These are phyloP conservation scores for Eublepharis macularius DNA, from an alignment of 2,113 vertebrate genomes.

Conservation along the genomic window DNA sequence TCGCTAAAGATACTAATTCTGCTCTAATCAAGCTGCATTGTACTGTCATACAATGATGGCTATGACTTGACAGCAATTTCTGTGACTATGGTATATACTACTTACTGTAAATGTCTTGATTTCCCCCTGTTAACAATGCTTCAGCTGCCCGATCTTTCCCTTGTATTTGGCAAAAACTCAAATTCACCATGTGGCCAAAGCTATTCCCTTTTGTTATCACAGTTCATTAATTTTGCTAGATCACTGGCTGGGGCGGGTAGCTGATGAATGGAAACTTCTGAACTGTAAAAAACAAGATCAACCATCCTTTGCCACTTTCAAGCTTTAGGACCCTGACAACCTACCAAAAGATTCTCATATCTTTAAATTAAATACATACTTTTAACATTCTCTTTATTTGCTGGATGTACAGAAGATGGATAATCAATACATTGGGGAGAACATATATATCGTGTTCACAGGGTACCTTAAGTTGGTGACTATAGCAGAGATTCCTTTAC, in stretches of 20 bases:
- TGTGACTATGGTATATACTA: background rate
- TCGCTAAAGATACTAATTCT: no score
- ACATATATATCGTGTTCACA: fast-evolving
- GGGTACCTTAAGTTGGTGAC: no score
- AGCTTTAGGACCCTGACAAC: background rate
- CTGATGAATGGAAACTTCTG: slow-evolving; percentile 25
- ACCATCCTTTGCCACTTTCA: background rate
- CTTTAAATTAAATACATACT: background rate
- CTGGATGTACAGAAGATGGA: background rate
- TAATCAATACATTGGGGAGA: fast-evolving
- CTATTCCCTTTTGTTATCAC: background rate
- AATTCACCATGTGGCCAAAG: background rate
- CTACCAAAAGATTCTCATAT: background rate
- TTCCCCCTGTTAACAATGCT: background rate
- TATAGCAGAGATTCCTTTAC: background rate
- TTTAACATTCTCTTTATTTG: background rate
- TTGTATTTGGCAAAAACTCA: background rate
- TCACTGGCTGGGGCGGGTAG: slow-evolving; percentile 4
- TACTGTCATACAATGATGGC: no score
- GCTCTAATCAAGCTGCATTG: no score
- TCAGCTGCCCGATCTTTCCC: background rate
- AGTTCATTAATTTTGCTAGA: slow-evolving; percentile 21
- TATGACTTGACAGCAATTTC: no score
- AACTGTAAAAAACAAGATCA: slow-evolving; percentile 15
- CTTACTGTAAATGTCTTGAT: background rate